Conservation (phyloP, 2,888 invertebrate species). For the Dryococelus australis region DNA sequence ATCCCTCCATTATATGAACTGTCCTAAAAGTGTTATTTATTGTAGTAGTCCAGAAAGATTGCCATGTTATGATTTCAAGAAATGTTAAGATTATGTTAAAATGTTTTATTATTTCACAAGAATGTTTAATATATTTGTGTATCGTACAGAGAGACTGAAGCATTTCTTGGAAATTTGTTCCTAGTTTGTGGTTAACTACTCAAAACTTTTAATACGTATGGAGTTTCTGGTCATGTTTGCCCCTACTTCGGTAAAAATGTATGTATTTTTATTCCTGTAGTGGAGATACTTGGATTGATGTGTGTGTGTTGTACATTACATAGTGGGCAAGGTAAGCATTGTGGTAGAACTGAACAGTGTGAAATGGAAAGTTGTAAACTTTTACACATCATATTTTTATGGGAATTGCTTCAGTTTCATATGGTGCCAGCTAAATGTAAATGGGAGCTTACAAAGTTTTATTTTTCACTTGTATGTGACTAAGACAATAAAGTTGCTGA, state of each 20-base stretch:
- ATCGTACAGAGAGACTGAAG: not conserved
- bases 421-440: not conserved
- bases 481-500: slow-evolving; percentile 26
- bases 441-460: not conserved
- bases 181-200: not conserved
- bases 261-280: too few species aligned
- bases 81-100: not conserved
- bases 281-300: too few species aligned
- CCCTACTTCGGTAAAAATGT: too few species aligned
- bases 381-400: not conserved
- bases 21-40: not conserved
- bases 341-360: too few species aligned
- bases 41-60: not conserved
- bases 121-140: not conserved
- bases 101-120: not conserved
- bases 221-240: too few species aligned
- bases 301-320: too few species aligned
- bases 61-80: not conserved
- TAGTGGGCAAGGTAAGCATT: too few species aligned
- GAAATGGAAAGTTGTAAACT: too few species aligned
- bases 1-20: not conserved
- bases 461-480: not conserved
- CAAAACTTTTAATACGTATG: too few species aligned
- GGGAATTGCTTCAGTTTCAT: not conserved
- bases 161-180: not conserved